Conservation (phyloP, 2,113 vertebrate species). For the Leptocoma aspasia region DNA sequence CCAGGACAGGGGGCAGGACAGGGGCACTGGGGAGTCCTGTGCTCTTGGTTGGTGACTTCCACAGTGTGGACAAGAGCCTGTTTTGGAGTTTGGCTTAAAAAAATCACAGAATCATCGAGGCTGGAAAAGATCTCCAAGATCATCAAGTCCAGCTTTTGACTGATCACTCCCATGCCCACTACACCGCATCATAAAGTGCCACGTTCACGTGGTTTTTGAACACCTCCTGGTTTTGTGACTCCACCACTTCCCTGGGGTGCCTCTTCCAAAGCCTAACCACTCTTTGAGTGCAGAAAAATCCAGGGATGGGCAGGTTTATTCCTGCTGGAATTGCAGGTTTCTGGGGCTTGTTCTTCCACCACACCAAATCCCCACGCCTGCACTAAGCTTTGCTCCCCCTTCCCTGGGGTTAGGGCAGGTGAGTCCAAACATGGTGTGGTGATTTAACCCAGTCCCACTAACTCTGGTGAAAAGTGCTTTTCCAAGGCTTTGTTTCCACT, state of each 20-base stretch:
- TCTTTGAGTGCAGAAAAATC: neutral
- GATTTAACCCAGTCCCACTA: neutral
- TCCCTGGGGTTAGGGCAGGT: neutral
- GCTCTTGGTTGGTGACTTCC: neutral
- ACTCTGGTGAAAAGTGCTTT: neutral
- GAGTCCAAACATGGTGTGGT: rapidly evolving
- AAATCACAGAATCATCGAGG: neutral
- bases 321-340: neutral
- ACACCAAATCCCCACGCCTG: neutral
- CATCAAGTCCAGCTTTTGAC: neutral
- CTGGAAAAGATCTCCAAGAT: neutral
- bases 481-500: neutral
- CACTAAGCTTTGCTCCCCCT: neutral
- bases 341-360: neutral
- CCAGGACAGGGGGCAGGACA: neutral
- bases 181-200: neutral
- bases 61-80: neutral
- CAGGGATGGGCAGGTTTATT: neutral
- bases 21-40: rapidly evolving
- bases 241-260: neutral
- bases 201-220: rapidly evolving
- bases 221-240: too few species aligned
- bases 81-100: neutral
- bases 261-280: neutral
- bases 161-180: neutral